A percentile compares a stretch with the other conserved stretches of the same genome.
Evolutionary conservation across 2,888 invertebrate genomes (phyloP).

Genomic region (Amblyteles armatorius): DNA sequence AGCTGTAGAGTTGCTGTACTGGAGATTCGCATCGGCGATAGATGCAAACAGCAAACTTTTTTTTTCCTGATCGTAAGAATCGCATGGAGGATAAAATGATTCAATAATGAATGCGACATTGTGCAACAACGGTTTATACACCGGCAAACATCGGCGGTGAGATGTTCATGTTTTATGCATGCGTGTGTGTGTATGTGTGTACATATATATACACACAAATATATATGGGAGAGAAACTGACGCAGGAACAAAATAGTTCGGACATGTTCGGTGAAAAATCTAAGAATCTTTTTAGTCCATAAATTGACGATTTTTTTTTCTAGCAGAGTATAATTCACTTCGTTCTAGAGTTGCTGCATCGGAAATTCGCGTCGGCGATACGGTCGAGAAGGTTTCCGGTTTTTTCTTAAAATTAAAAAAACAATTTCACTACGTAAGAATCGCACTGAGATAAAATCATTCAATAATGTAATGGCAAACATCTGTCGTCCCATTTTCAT

Average conservation of each 20-base stretch:
- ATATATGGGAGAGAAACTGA: background rate
- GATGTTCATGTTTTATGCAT: background rate
- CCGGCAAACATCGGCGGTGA: background rate
- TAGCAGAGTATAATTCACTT: conserved; percentile 46
- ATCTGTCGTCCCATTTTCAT: background rate
- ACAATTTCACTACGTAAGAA: background rate
- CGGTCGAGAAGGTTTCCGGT: background rate
- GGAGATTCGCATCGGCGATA: conserved; percentile 24
- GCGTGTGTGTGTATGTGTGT: too few species aligned
- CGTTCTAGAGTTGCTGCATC: background rate
- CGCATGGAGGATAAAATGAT: background rate
- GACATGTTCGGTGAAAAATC: background rate
- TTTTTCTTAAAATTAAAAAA: too few species aligned
- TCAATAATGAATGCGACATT: conserved; percentile 24
- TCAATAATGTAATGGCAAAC: conserved; percentile 9
- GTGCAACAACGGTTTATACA: conserved; percentile 25
- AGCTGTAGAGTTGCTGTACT: background rate
- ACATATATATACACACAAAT: background rate
- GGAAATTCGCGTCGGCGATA: conserved; percentile 14
- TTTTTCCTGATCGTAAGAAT: background rate
- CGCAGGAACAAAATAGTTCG: conserved; percentile 9
- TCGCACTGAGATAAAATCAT: conserved; percentile 1
- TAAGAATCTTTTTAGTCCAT: background rate
- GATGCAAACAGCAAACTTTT: background rate
- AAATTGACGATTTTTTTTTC: background rate